These are phyloP conservation scores for Copidosoma aretas DNA, from an alignment of 2,888 invertebrate species.

Conservation along the genomic window DNA sequence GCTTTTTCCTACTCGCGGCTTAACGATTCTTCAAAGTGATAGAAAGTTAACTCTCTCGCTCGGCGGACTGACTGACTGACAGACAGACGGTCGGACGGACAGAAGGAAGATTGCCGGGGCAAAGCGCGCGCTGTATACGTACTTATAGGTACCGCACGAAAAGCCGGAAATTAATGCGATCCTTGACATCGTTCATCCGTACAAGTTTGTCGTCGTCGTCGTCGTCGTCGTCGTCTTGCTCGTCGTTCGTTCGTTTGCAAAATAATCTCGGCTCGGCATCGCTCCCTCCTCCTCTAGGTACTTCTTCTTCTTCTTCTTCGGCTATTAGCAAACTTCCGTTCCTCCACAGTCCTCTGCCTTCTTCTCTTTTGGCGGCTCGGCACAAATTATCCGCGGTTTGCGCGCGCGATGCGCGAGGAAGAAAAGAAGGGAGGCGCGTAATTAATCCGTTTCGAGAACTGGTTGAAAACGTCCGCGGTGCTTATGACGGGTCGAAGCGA, in stretches of 20 bases:
- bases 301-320: conserved; percentile 1
- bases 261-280: conserved; percentile 36
- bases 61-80: too few relatives aligned
- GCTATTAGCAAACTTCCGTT: conserved; percentile 34
- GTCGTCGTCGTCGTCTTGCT: too few relatives aligned
- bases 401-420: background rate
- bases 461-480: background rate
- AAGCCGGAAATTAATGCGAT: conserved; percentile 42
- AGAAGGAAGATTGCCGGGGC: background rate
- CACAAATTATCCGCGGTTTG: conserved; percentile 15
- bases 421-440: conserved; percentile 16
- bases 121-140: background rate
- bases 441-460: conserved; percentile 24
- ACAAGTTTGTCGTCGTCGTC: conserved; percentile 26
- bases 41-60: conserved; percentile 38
- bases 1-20: conserved; percentile 22
- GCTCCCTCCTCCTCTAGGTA: conserved; percentile 6
- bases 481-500: conserved; percentile 8
- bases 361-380: conserved; percentile 10
- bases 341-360: conserved; percentile 11
- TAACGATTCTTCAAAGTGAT: conserved; percentile 41
- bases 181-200: conserved; percentile 36
- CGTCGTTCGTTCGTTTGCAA: conserved; percentile 30
- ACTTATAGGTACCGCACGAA: conserved; percentile 14
- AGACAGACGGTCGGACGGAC: background rate